phyloP scores from a whole-genome alignment of 2,113 vertebrate genomes.

The Percina caprodes region DNA sequence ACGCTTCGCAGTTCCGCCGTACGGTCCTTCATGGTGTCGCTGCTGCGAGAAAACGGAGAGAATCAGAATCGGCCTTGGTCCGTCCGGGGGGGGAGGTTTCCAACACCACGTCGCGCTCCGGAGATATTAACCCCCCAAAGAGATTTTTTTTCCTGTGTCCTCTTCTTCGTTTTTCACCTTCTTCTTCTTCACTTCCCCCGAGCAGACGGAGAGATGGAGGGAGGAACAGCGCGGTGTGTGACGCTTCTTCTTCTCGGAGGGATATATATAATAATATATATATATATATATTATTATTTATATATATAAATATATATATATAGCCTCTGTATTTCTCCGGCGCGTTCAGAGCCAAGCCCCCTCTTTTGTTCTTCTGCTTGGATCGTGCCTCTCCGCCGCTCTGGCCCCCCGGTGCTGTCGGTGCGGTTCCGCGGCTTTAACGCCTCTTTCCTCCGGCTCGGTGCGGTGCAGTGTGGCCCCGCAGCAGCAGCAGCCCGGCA shows the following conservation, averaged over 20 bases:
- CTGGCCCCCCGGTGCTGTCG: constrained; percentile 29
- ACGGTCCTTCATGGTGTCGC: constrained; percentile 78
- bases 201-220: constrained; percentile 37
- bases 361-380: not conserved
- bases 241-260: constrained; percentile 60
- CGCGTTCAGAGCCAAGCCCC: constrained; percentile 9
- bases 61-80: constrained; percentile 49
- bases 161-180: constrained; percentile 10
- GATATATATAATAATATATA: too few species aligned
- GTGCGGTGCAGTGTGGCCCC: constrained; percentile 79
- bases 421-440: constrained; percentile 37
- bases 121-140: constrained; percentile 24
- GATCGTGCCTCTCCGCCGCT: constrained; percentile 41
- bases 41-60: constrained; percentile 56
- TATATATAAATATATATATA: not conserved
- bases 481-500: constrained; percentile 71
- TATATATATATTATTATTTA: not conserved
- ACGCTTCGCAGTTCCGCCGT: constrained; percentile 81
- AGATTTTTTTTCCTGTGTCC: not conserved
- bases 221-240: constrained; percentile 52
- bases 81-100: constrained; percentile 43
- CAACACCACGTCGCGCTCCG: constrained; percentile 55
- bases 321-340: constrained; percentile 11
- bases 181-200: constrained; percentile 21
- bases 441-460: constrained; percentile 64